Evolutionary conservation across 2,888 invertebrate genomes (phyloP).

Genomic region (Campoplex nolae): DNA sequence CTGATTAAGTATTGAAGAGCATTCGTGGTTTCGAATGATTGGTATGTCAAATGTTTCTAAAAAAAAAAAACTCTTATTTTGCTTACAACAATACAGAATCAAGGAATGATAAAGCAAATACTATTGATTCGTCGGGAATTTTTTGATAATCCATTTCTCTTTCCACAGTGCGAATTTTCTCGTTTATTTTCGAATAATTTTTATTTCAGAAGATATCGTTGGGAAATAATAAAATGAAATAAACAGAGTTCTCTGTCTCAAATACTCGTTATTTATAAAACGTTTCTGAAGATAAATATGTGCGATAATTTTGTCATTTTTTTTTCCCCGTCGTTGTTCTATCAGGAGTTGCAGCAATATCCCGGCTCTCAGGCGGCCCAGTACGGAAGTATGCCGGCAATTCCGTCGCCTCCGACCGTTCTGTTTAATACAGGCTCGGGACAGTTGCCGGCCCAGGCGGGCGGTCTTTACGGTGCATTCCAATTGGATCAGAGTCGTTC

Average conservation of each 20-base stretch:
- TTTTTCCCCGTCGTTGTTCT: conserved; percentile 64
- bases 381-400: conserved; percentile 92
- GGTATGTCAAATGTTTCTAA: background rate
- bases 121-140: background rate
- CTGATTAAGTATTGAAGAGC: background rate
- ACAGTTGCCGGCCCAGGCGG: conserved; percentile 88
- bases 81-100: background rate
- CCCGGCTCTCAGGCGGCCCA: conserved; percentile 86
- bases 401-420: conserved; percentile 94
- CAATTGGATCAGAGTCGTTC: conserved; percentile 91
- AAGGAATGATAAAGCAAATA: background rate
- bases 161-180: background rate
- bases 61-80: background rate
- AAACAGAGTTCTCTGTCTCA: background rate
- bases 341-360: conserved; percentile 83
- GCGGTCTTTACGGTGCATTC: conserved; percentile 93
- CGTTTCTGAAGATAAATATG: conserved; percentile 3
- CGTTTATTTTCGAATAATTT: background rate
- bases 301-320: conserved; percentile 58
- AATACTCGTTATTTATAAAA: background rate
- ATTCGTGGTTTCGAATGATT: background rate
- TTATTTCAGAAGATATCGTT: background rate
- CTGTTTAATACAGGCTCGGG: conserved; percentile 91
- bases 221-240: background rate
- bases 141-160: background rate